Evolutionary conservation across 2,888 invertebrate species (phyloP).

Genomic region (Limenitis camilla): DNA sequence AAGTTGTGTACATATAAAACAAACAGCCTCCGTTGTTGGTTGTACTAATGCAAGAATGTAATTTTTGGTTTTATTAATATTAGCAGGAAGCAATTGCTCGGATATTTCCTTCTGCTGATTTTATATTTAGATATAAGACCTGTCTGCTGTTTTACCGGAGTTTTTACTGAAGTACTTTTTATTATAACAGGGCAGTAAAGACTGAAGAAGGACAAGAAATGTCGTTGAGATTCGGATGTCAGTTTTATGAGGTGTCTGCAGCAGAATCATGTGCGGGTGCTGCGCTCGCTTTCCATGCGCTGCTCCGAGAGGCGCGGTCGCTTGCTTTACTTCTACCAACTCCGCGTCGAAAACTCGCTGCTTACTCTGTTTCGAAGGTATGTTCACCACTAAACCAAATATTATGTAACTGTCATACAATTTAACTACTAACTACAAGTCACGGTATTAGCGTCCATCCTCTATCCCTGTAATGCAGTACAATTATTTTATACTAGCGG

Average conservation of each 20-base stretch:
- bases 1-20: neutral
- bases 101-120: neutral
- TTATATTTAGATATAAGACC: neutral
- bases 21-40: neutral
- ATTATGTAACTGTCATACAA: neutral
- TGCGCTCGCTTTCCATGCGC: conserved; percentile 84
- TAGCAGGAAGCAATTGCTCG: too few species aligned
- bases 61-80: too few species aligned
- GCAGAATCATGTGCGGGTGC: conserved; percentile 88
- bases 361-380: conserved; percentile 85
- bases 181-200: conserved; percentile 76
- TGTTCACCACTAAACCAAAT: neutral
- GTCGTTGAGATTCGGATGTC: conserved; percentile 84
- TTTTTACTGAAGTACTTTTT: neutral
- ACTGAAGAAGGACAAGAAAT: conserved; percentile 87
- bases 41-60: too few species aligned
- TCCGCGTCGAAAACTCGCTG: conserved; percentile 82
- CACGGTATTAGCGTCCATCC: too few species aligned
- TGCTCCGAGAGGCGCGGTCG: conserved; percentile 84
- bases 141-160: neutral
- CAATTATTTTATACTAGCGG: too few species aligned
- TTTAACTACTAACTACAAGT: neutral
- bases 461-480: too few species aligned
- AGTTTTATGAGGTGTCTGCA: conserved; percentile 89
- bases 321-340: conserved; percentile 80